These are phyloP conservation scores for Meliscaeva auricollis DNA, from an alignment of 2,888 invertebrate genomes.

Conservation along the genomic window DNA sequence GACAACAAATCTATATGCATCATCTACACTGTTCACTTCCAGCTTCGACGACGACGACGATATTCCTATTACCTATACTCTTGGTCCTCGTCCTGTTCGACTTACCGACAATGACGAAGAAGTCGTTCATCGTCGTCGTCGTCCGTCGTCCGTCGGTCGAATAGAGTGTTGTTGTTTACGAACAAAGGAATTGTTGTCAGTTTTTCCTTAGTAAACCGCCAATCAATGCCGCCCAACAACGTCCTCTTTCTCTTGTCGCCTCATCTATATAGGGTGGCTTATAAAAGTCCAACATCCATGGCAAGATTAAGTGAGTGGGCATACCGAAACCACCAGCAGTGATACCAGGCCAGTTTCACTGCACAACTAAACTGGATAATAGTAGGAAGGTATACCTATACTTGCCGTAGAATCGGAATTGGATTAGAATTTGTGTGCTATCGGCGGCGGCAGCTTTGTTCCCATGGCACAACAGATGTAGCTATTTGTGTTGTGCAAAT, in stretches of 20 bases:
- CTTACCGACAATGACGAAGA: constrained; percentile 12
- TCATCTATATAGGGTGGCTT: constrained; percentile 33
- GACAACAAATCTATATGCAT: constrained; percentile 27
- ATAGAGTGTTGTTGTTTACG: constrained; percentile 43
- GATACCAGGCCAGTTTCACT: constrained; percentile 15
- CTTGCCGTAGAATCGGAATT: constrained; percentile 61
- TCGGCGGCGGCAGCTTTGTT: constrained; percentile 45
- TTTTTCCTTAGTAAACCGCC: constrained; percentile 74
- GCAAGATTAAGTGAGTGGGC: constrained; percentile 56
- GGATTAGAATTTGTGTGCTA: constrained; percentile 69
- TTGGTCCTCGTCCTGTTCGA: constrained; percentile 30
- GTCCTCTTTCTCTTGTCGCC: constrained; percentile 50
- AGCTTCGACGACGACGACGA: constrained; percentile 17
- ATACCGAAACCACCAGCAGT: constrained; percentile 6
- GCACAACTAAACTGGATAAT: constrained; percentile 27
- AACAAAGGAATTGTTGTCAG: constrained; percentile 76
- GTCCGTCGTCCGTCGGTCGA: too few species aligned
- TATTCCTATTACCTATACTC: not conserved
- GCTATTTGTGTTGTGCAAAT: constrained; percentile 60
- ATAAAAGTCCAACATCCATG: constrained; percentile 41
- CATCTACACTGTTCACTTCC: constrained; percentile 41
- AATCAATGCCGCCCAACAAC: constrained; percentile 72
- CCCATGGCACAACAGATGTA: constrained; percentile 65
- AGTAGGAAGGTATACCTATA: not conserved
- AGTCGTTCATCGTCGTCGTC: too few species aligned